Base-by-base conservation (phyloP, 1,140 invertebrate species). In the Thaumetopoea pityocampa region DNA sequence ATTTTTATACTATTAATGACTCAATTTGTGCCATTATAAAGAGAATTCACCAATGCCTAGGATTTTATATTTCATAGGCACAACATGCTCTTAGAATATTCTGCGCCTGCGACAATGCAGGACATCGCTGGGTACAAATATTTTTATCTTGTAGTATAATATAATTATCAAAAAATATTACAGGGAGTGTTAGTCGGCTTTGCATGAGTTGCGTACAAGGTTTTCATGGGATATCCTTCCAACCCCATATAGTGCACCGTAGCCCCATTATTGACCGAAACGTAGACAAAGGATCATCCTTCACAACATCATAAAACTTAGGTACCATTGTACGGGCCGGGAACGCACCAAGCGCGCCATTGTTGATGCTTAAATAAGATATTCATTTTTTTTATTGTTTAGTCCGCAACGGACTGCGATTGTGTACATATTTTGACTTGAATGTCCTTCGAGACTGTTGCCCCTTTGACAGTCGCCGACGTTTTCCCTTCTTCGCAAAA, bases 371-470 rank as follows among this genome's bases (percentile, higher is more conserved):
- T 74, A 80, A 83, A 78, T 83, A 70, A 83, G 78, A 78, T 73
- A 67, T 82, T 71, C 65, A 76, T 72, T 78, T 82, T 68, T 82
- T 76, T 70, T n/a, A 73, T 63, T 73, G 69, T 80, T 69, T 70
- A 67, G 62, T 48, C 78, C 67, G 77, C 78, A 78, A 82, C 46
- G 63, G 64, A 47, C 60, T 40, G 42, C 52, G 48, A 72, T 80
- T 80, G 78, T 80, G n/a, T n/a, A 80, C 65, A 82, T 80, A 82
- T 82, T 82, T 82, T 82, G 78, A 82, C 78, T 69, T 23, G 55
- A 51, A 67, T 52, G 57, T 47, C 65, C 67, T 61, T 68, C 66
- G 41, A 55, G 34, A 44, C 58, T 16, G 8, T 20, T 24, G 14
- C 16, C 1, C 16, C 62, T 77, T 82, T 82, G 68, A 64, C 23